phyloP scores from a whole-genome alignment of 2,113 vertebrate genomes.

The Sciurus niger region DNA sequence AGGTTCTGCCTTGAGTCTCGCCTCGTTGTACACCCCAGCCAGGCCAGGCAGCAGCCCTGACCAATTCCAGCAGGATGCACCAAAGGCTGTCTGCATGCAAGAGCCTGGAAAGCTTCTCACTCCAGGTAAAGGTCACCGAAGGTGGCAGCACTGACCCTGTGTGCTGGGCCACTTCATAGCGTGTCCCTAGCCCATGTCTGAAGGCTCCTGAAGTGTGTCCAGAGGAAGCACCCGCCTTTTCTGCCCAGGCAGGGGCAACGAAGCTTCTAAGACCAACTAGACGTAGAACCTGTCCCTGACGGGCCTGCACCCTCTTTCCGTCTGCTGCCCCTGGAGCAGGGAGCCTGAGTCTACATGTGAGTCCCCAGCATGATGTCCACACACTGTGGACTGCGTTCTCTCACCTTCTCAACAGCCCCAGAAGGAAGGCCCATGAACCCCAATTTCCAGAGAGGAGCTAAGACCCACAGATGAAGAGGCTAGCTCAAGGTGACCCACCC shows the following conservation, averaged over 20 bases:
- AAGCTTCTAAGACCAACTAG: not conserved
- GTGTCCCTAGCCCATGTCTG: not conserved
- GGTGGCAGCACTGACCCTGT: not conserved
- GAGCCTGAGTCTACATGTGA: not conserved
- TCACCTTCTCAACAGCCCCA: not conserved
- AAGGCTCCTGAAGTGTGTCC: not conserved
- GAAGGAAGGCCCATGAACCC: not conserved
- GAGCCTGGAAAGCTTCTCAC: not conserved
- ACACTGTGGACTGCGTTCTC: not conserved
- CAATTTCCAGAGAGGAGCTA: not conserved
- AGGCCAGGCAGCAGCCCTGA: not conserved
- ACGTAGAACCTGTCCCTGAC: not conserved
- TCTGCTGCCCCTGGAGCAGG: not conserved
- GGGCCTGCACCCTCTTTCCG: not conserved
- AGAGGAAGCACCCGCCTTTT: not conserved
- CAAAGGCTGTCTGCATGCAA: not conserved
- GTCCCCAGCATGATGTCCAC: too few species aligned
- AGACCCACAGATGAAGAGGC: not conserved
- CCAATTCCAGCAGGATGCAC: not conserved
- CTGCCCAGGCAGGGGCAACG: not conserved
- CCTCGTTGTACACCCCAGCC: not conserved
- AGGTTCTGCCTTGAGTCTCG: not conserved
- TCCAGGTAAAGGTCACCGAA: not conserved
- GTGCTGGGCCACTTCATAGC: not conserved
- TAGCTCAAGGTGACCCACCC: not conserved